Evolutionary conservation across 2,113 vertebrate species (phyloP).

Genomic region (Miniopterus natalensis): DNA sequence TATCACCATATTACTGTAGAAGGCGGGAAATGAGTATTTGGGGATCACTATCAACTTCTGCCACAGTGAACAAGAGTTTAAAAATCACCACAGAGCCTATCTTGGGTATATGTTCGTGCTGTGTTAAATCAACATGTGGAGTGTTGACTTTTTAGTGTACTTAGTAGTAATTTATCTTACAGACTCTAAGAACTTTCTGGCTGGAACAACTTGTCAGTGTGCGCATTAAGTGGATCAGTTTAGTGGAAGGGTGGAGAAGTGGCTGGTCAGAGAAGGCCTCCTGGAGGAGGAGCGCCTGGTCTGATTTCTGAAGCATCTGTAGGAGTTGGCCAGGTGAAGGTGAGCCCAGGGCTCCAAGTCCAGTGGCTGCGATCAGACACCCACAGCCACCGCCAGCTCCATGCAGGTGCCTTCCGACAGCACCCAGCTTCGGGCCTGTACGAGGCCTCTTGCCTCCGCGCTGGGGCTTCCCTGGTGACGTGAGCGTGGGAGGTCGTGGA

Average conservation of each 20-base stretch:
- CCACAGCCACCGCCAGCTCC: neutral
- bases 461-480: neutral
- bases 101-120: neutral
- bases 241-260: neutral
- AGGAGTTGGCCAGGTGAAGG: neutral
- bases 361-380: neutral
- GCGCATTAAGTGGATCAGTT: neutral
- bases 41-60: neutral
- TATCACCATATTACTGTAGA: neutral
- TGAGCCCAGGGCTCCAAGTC: neutral
- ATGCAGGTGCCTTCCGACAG: too few relatives aligned
- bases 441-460: neutral
- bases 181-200: neutral
- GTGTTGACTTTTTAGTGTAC: neutral
- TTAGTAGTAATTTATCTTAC: neutral
- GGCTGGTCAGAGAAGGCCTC: neutral
- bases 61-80: neutral
- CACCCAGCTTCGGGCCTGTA: too few relatives aligned
- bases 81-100: neutral
- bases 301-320: neutral
- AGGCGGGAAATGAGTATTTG: neutral
- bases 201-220: neutral
- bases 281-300: neutral
- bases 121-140: neutral
- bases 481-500: neutral